A percentile compares a stretch with the other conserved stretches of the same genome.
Conservation (phyloP, 2,888 invertebrate species). For the Scaptomyza flava region DNA sequence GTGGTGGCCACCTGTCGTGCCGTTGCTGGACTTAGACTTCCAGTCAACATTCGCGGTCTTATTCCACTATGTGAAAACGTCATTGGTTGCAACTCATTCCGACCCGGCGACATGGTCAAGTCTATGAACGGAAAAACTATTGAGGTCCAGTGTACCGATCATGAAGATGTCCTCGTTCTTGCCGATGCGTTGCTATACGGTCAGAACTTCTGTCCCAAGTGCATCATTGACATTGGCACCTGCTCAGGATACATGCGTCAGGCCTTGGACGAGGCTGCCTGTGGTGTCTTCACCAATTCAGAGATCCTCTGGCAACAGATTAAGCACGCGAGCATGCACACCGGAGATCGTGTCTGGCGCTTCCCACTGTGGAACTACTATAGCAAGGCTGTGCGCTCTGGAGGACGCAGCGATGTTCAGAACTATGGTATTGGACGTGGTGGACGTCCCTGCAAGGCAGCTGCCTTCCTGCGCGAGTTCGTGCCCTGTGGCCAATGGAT, state of each 20-base stretch:
- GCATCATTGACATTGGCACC: constrained; percentile 92
- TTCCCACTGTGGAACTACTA: constrained; percentile 92
- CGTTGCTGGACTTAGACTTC: constrained; percentile 88
- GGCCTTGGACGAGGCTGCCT: constrained; percentile 88
- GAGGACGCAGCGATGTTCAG: constrained; percentile 85
- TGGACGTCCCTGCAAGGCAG: constrained; percentile 89
- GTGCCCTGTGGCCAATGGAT: constrained; percentile 90
- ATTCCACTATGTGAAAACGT: constrained; percentile 93
- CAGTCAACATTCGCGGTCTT: constrained; percentile 89
- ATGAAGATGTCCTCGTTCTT: constrained; percentile 90
- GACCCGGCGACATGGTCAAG: constrained; percentile 91
- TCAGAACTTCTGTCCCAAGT: constrained; percentile 87
- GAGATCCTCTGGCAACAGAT: constrained; percentile 88
- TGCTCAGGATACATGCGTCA: constrained; percentile 89
- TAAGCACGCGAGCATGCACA: constrained; percentile 88
- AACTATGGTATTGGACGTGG: constrained; percentile 85
- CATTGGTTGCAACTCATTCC: constrained; percentile 91
- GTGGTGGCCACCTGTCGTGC: constrained; percentile 90
- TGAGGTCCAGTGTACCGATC: constrained; percentile 88
- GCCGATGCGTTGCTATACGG: constrained; percentile 92
- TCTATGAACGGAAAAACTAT: constrained; percentile 91
- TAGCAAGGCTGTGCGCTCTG: constrained; percentile 76
- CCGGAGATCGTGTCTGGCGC: constrained; percentile 93
- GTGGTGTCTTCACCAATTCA: constrained; percentile 91
- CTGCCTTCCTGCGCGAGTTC: constrained; percentile 91